Evolutionary conservation across 2,113 vertebrate genomes (phyloP).

Genomic region (Pangasianodon hypophthalmus): DNA sequence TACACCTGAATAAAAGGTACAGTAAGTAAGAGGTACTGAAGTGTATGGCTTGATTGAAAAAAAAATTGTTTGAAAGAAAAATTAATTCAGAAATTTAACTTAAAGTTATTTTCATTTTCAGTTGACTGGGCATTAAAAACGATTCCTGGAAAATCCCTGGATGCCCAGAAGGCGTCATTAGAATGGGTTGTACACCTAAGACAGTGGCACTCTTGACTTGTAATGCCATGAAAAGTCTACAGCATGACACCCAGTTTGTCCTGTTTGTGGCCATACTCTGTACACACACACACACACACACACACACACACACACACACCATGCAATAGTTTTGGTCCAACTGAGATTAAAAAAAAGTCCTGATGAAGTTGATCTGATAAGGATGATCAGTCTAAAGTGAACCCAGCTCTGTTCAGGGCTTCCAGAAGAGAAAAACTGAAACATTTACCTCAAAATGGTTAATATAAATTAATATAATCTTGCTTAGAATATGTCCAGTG

Average conservation of each 20-base stretch:
- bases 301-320: constrained; percentile 53
- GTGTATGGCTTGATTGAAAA: constrained; percentile 93
- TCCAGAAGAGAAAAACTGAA: constrained; percentile 40
- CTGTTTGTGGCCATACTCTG: constrained; percentile 40
- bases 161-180: constrained; percentile 48
- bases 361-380: constrained; percentile 56
- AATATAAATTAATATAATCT: constrained; percentile 44
- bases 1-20: constrained; percentile 85
- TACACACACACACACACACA: constrained; percentile 47
- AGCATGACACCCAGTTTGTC: constrained; percentile 36
- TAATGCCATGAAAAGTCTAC: constrained; percentile 36
- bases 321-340: constrained; percentile 70
- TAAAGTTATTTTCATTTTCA: constrained; percentile 54
- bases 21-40: constrained; percentile 89
- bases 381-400: constrained; percentile 58
- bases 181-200: constrained; percentile 34
- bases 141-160: constrained; percentile 52
- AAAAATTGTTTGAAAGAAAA: constrained; percentile 53
- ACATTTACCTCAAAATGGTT: constrained; percentile 31
- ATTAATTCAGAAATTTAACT: constrained; percentile 64
- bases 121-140: constrained; percentile 48
- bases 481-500: constrained; percentile 52
- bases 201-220: constrained; percentile 32
- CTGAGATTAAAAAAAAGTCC: constrained; percentile 54
- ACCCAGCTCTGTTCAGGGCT: constrained; percentile 39